Base-by-base conservation (phyloP, 2,888 invertebrate genomes). In the Osmoderma eremita region DNA sequence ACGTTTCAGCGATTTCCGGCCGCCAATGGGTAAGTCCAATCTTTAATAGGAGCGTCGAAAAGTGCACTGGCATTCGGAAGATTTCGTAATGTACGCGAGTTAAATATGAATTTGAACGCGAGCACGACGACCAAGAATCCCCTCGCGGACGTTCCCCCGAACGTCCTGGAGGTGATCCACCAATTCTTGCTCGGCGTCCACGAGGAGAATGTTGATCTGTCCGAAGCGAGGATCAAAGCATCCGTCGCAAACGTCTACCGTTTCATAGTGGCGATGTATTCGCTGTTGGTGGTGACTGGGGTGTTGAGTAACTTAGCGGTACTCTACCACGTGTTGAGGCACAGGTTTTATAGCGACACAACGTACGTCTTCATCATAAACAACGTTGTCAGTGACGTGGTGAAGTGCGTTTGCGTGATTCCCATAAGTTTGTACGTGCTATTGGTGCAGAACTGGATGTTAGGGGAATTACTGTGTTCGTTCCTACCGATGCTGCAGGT, bases 401-500 rank as follows among this genome's bases (percentile, higher is more conserved):
- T 90, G 42, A 90, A 90, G 80, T 88, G 90, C 75, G 80, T 87
- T 15, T 78, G 88, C 66, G 89, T 90, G n/a, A 76, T 91, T 73
- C 91, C 91, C 12, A 84, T 91, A 5, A 87, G 90, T 0, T 78
- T 91, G 70, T 86, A 88, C 73, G 89, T 90, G 56, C 83, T 91
- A 74, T 82, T 91, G 41, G 83, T 91, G 67, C 88, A 89, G 76
- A 90, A 91, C 78, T 91, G 91, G 91, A 84, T 91, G 68, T 88
- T 90, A 73, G 91, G 91, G 5, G 87, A 88, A 73, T 87, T 90
- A 72, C 78, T 91, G 69, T 91, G 91, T 80, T 90, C 87, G 77
- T 88, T 90, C 76, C 77, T 91, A 71, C 91, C 91, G 0, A 90
- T 91, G 88, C 77, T 91, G 73, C 91, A 91, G 86, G 89, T 89